phyloP scores from a whole-genome alignment of 2,113 vertebrate species.

The Hiodon alosoides region DNA sequence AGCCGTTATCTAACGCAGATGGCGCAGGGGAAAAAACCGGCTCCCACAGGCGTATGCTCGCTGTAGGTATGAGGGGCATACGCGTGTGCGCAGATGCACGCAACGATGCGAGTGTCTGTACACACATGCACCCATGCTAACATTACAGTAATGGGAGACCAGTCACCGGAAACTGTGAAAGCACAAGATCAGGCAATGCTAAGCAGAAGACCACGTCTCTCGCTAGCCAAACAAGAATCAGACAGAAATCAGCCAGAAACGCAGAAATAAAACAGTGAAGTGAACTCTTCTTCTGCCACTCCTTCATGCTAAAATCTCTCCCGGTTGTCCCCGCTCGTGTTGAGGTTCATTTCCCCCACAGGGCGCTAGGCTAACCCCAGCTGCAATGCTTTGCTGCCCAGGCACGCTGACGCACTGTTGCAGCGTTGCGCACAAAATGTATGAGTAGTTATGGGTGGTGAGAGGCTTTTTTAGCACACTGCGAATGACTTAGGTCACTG shows the following conservation, averaged over 20 bases:
- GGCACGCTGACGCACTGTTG: too few species aligned
- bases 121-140: not conserved
- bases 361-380: too few species aligned
- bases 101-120: slow-evolving; percentile 1
- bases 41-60: not conserved
- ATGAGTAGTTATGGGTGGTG: too few species aligned
- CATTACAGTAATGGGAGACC: slow-evolving; percentile 35
- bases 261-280: not conserved
- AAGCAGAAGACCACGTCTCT: too few species aligned
- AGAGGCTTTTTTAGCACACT: too few species aligned
- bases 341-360: too few species aligned
- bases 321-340: not conserved
- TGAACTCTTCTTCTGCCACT: too few species aligned
- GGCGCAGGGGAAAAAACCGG: not conserved
- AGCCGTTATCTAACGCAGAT: not conserved
- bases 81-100: slow-evolving; percentile 9
- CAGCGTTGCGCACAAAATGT: too few species aligned
- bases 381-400: too few species aligned
- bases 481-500: too few species aligned
- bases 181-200: not conserved
- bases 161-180: not conserved
- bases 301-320: not conserved
- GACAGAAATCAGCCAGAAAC: not conserved
- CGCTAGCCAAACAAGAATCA: not conserved
- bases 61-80: not conserved